Evolutionary conservation across 2,888 invertebrate species (phyloP).

Genomic region (Philaethria dido): DNA sequence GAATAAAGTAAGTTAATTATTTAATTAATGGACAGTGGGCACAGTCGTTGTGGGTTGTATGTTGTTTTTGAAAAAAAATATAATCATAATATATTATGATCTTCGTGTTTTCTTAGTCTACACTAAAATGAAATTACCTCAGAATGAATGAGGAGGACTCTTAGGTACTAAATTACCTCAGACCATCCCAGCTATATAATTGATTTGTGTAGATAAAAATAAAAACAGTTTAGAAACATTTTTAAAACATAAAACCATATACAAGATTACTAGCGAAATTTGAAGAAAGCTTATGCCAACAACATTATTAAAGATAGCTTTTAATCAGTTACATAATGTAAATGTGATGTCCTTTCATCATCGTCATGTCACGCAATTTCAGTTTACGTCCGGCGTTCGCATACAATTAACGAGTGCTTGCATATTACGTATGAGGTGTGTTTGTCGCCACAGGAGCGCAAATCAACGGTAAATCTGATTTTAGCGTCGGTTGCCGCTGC

Average conservation of each 20-base stretch:
- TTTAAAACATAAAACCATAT: not conserved
- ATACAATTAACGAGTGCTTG: constrained; percentile 27
- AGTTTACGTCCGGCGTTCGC: constrained; percentile 22
- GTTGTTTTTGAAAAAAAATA: too few relatives aligned
- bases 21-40: too few relatives aligned
- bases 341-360: not conserved
- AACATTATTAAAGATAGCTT: not conserved
- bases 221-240: not conserved
- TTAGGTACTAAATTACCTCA: too few relatives aligned
- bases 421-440: constrained; percentile 27
- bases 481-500: constrained; percentile 45
- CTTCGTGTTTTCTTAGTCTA: too few relatives aligned
- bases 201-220: not conserved
- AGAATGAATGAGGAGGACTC: too few relatives aligned
- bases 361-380: constrained; percentile 17
- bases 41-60: too few relatives aligned
- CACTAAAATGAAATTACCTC: too few relatives aligned
- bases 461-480: constrained; percentile 57
- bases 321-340: not conserved
- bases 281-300: not conserved
- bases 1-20: too few relatives aligned
- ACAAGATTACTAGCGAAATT: not conserved
- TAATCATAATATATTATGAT: too few relatives aligned
- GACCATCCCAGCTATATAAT: not conserved
- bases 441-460: constrained; percentile 47